A percentile compares a stretch with the other conserved stretches of the same genome.
phyloP scores from a whole-genome alignment of 2,113 vertebrate species.

The Scomber colias region DNA sequence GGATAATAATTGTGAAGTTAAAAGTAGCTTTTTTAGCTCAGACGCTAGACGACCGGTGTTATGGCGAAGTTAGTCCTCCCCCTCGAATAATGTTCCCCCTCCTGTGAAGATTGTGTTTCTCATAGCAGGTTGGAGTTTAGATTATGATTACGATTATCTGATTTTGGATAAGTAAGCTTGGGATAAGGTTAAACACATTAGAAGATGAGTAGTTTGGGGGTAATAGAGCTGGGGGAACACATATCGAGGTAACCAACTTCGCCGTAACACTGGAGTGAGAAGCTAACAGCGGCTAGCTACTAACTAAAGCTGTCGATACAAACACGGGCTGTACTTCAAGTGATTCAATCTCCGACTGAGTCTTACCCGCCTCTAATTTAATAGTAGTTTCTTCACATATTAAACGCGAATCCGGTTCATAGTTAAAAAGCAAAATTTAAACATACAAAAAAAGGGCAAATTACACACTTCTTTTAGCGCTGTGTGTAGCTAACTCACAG shows the following conservation, averaged over 20 bases:
- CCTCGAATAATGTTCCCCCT: too few relatives aligned
- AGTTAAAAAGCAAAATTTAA: neutral
- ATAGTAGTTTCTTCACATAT: neutral
- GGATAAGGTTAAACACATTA: too few relatives aligned
- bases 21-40: slow-evolving; percentile 59
- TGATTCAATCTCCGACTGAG: neutral
- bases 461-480: slow-evolving; percentile 45
- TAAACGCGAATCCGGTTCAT: rapidly evolving
- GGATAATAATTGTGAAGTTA: neutral
- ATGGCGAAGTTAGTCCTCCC: too few relatives aligned
- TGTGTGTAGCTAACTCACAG: slow-evolving; percentile 61
- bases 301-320: slow-evolving; percentile 40
- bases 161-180: too few relatives aligned
- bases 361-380: neutral
- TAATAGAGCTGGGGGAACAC: too few relatives aligned
- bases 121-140: too few relatives aligned
- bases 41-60: slow-evolving; percentile 41
- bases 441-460: neutral
- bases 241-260: too few relatives aligned
- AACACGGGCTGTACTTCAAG: neutral
- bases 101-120: too few relatives aligned
- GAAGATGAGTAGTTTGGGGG: too few relatives aligned
- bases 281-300: slow-evolving; percentile 68
- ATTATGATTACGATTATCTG: too few relatives aligned
- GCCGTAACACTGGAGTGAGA: neutral